Evolutionary conservation across 2,888 invertebrate genomes (phyloP).

Genomic region (Criorhina ranunculi): DNA sequence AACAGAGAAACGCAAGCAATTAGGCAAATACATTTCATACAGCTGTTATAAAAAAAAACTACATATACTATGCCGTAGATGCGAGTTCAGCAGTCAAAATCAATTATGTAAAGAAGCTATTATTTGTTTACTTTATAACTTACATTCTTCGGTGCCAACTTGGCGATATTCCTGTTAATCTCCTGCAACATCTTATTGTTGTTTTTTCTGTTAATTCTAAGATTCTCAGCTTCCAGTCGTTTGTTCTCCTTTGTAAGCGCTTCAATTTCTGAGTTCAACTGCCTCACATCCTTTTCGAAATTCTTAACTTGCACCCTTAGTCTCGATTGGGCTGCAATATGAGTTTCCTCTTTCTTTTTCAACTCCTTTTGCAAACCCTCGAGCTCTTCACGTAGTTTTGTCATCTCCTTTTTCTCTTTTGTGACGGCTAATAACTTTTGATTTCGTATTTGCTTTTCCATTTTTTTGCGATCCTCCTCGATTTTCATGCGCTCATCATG

Average conservation of each 20-base stretch:
- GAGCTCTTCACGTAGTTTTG: conserved; percentile 88
- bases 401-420: conserved; percentile 89
- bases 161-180: conserved; percentile 88
- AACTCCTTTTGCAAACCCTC: conserved; percentile 88
- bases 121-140: conserved; percentile 33
- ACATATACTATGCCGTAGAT: too few relatives aligned
- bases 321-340: conserved; percentile 89
- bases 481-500: conserved; percentile 90
- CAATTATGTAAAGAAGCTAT: too few relatives aligned
- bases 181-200: conserved; percentile 91
- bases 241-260: conserved; percentile 88
- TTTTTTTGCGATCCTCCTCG: conserved; percentile 87
- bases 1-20: background rate
- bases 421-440: conserved; percentile 87
- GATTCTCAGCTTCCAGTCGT: conserved; percentile 87
- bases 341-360: conserved; percentile 90
- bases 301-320: conserved; percentile 90
- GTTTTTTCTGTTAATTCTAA: conserved; percentile 86
- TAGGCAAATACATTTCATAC: too few relatives aligned
- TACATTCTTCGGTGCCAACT: conserved; percentile 83
- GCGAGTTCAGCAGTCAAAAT: too few relatives aligned
- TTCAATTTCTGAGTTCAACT: conserved; percentile 88
- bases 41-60: too few relatives aligned
- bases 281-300: conserved; percentile 89
- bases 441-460: conserved; percentile 89